Conservation (phyloP, 2,888 invertebrate genomes). For the Acronicta leporina region DNA sequence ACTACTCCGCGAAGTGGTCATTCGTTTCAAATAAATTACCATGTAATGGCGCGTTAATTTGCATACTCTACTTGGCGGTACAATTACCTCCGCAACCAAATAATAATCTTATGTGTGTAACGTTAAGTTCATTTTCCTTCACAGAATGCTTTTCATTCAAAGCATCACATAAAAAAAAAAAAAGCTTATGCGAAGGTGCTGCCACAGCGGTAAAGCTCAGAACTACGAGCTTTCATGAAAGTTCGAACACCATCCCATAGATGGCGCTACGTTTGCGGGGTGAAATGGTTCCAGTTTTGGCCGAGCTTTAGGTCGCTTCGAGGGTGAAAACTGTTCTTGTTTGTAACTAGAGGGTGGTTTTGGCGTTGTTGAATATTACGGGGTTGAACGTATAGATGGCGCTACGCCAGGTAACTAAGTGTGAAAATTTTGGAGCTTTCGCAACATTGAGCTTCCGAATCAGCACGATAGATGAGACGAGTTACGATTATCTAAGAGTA, state of each 20-base stretch:
- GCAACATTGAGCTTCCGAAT: slow-evolving; percentile 5
- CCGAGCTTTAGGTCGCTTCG: slow-evolving; percentile 55
- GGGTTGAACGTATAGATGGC: slow-evolving; percentile 64
- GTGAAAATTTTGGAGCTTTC: slow-evolving; percentile 28
- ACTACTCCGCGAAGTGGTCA: slow-evolving; percentile 88
- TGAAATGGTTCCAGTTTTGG: slow-evolving; percentile 60
- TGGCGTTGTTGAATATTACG: slow-evolving; percentile 44
- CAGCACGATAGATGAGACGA: slow-evolving; percentile 14
- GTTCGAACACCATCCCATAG: slow-evolving; percentile 80
- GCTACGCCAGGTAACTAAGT: slow-evolving; percentile 44
- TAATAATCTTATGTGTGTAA: slow-evolving; percentile 64
- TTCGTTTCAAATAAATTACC: slow-evolving; percentile 89
- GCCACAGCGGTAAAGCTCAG: slow-evolving; percentile 69
- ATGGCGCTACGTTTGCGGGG: slow-evolving; percentile 73
- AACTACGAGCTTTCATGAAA: slow-evolving; percentile 78
- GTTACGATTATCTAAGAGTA: neutral
- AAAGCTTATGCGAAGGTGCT: slow-evolving; percentile 75
- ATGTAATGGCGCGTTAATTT: slow-evolving; percentile 88
- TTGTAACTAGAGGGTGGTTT: slow-evolving; percentile 57
- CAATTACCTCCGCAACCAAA: slow-evolving; percentile 62
- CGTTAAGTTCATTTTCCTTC: slow-evolving; percentile 62
- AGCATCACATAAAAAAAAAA: too few relatives aligned
- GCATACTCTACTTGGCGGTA: slow-evolving; percentile 81
- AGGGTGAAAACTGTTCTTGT: slow-evolving; percentile 66
- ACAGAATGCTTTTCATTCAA: slow-evolving; percentile 78